Conservation (phyloP, 2,113 vertebrate genomes). For the Brienomyrus brachyistius region DNA sequence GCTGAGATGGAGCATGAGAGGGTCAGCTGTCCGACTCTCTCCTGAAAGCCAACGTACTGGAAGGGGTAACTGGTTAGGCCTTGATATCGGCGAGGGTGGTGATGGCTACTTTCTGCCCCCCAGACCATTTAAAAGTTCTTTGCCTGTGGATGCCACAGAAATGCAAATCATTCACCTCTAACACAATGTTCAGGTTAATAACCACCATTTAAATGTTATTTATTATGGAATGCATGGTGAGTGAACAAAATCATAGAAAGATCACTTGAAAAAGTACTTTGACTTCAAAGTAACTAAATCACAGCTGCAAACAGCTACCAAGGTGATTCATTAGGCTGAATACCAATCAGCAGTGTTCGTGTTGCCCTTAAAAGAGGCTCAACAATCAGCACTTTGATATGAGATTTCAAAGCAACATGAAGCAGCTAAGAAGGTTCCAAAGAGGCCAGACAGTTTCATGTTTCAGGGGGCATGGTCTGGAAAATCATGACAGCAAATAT, state of each 20-base stretch:
- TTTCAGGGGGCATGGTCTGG: neutral
- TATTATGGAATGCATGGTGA: neutral
- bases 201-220: neutral
- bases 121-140: neutral
- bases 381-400: neutral
- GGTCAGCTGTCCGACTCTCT: too few relatives aligned
- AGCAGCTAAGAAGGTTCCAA: neutral
- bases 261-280: neutral
- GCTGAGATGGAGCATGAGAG: neutral
- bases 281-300: neutral
- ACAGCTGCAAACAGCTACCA: neutral
- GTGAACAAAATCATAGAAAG: neutral
- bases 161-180: neutral
- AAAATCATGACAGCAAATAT: neutral
- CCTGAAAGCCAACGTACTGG: neutral
- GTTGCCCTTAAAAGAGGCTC: neutral
- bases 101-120: neutral
- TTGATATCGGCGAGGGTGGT: neutral
- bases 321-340: neutral
- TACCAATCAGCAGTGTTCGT: neutral
- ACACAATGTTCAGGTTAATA: neutral
- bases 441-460: neutral
- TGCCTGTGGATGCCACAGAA: neutral
- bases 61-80: neutral
- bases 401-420: neutral